Evolutionary conservation across 2,797 vertebrate genomes (phyloP), one percentile per base, ranked within the genome.

Genomic region (Catharus ustulatus): DNA sequence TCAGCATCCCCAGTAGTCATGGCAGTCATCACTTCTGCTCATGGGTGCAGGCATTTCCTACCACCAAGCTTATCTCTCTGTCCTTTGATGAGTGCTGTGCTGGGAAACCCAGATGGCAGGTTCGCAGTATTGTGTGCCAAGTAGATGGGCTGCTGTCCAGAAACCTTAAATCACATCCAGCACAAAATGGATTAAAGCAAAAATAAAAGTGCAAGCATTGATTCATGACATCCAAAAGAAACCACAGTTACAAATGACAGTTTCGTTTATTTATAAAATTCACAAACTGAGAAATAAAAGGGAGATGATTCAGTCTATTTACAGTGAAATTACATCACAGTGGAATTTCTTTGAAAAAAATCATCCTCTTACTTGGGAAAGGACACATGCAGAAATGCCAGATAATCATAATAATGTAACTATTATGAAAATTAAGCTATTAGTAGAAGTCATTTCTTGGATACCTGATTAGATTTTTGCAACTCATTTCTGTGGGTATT

Each of bases 11-110:
- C 34, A 42, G 52, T 3, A 46, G 34, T 54, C 32, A 22, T 0
- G 0, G 22, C 8, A 81, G 32, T n/a, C 3, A 1, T 32, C 10
- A 17, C 4, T 38, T 6, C 14, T 32, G 48, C 13, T 74, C 9
- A 16, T 42, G 18, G 7, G 7, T 34, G 34, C 57, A 66, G 23
- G 22, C 55, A 14, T 49, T 49, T 34, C 9, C 17, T 55, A 24
- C 29, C 20, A 4, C 4, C 7, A 67, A 78, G 5, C 4, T 54
- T 13, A 5, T 24, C 7, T 62, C 24, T 77, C n/a, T 54, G 10
- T 71, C 14, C n/a, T 49, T 57, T 74, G 34, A 16, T 27, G 29
- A 67, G 8, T 14, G 10, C 40, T 27, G 10, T 42, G 3, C 32
- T 78, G 34, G 32, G 11, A 81, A 81, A 54, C 19, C 5, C 34